Evolutionary conservation across 2,113 vertebrate species (phyloP).

Genomic region (Nymphicus hollandicus): DNA sequence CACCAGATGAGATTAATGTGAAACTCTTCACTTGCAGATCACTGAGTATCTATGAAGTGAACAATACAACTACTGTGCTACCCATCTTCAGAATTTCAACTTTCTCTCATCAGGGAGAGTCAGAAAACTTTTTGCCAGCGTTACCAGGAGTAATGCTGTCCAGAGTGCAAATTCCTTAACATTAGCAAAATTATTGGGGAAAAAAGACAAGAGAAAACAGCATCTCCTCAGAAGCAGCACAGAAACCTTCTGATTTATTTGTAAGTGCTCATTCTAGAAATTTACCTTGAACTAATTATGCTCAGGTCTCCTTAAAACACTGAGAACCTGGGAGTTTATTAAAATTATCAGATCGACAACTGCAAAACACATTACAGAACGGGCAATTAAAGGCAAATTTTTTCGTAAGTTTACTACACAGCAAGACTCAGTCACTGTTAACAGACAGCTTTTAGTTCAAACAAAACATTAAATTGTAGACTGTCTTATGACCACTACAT

Average conservation of each 20-base stretch:
- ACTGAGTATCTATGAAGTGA: not conserved
- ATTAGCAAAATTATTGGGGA: accelerated
- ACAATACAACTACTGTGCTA: not conserved
- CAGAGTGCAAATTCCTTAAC: not conserved
- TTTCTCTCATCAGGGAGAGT: not conserved
- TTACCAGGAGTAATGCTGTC: not conserved
- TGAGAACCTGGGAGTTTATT: not conserved
- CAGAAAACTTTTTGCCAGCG: not conserved
- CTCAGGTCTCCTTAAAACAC: not conserved
- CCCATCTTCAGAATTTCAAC: not conserved
- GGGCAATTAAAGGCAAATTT: not conserved
- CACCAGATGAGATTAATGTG: not conserved
- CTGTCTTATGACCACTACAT: not conserved
- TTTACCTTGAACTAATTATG: not conserved
- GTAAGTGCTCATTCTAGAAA: not conserved
- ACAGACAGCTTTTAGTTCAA: not conserved
- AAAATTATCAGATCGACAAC: not conserved
- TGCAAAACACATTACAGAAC: not conserved
- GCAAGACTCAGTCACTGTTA: not conserved
- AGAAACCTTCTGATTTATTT: not conserved
- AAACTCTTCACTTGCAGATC: not conserved
- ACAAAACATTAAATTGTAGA: not conserved
- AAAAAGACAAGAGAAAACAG: not conserved
- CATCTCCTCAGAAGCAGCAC: not conserved
- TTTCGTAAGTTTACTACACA: not conserved